These are phyloP conservation scores for Ferrisia virgata DNA, from an alignment of 2,888 invertebrate genomes.

Conservation along the genomic window DNA sequence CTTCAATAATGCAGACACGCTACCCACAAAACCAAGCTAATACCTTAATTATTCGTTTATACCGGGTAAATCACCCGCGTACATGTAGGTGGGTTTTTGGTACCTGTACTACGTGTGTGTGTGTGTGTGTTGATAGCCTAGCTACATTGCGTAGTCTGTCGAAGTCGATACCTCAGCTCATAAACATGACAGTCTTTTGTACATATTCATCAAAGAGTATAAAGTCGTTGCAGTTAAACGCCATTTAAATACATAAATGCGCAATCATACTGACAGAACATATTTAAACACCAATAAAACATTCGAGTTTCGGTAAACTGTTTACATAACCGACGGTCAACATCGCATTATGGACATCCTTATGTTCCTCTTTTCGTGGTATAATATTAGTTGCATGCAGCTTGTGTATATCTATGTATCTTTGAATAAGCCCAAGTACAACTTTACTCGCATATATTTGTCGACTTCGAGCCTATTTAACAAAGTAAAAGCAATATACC, in stretches of 20 bases:
- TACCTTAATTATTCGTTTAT: slow-evolving; percentile 13
- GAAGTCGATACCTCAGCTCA: neutral
- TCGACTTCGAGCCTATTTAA: neutral
- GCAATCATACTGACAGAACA: slow-evolving; percentile 22
- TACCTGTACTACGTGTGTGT: neutral
- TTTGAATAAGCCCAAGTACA: no score
- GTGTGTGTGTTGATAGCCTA: neutral
- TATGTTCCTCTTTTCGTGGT: neutral
- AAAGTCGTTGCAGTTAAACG: neutral
- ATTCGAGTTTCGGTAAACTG: slow-evolving; percentile 7
- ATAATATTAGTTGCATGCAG: no score
- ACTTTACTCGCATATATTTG: neutral
- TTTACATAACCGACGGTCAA: slow-evolving; percentile 5
- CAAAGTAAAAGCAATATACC: neutral
- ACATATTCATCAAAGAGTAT: neutral
- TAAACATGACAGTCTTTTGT: neutral
- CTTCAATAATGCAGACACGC: neutral
- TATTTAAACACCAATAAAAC: slow-evolving; percentile 24
- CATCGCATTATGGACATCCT: neutral
- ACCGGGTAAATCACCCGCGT: neutral
- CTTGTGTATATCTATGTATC: no score
- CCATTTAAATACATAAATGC: slow-evolving; percentile 22
- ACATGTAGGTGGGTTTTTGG: neutral
- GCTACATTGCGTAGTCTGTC: neutral
- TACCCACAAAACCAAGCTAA: neutral